phyloP scores from a whole-genome alignment of 35 echinoderm and acorn worm genomes.

The Hemicentrotus pulcherrimus region DNA sequence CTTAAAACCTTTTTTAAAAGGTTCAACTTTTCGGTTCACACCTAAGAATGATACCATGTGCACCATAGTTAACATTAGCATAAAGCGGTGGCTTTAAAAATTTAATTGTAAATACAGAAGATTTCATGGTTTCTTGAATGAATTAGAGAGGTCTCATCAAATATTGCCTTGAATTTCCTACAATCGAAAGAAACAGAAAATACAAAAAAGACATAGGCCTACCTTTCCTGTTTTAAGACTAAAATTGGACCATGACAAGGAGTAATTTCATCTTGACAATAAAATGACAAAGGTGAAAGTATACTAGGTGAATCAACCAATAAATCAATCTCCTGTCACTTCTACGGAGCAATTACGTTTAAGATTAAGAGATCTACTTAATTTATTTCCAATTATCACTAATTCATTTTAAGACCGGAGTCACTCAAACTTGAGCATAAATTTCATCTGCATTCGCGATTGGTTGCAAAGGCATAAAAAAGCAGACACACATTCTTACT shows the following conservation, averaged over 20 bases:
- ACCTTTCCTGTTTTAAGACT: neutral
- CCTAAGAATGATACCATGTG: neutral
- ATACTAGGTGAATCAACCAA: neutral
- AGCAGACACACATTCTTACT: neutral
- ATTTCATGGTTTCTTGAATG: no score
- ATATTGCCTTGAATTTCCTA: neutral
- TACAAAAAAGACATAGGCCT: neutral
- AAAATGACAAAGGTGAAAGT: neutral
- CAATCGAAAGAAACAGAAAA: neutral
- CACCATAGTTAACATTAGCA: neutral
- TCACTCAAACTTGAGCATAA: neutral
- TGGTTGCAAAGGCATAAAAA: neutral
- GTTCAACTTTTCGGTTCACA: neutral
- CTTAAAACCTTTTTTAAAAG: neutral
- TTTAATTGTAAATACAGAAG: no score
- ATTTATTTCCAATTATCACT: neutral
- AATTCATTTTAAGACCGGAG: neutral
- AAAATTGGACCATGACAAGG: neutral
- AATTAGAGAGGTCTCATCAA: neutral
- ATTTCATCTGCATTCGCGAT: neutral
- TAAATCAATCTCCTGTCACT: neutral
- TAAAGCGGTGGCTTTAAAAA: neutral
- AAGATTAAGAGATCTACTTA: neutral
- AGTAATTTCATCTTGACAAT: no score
- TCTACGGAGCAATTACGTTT: neutral